These are phyloP conservation scores for Allacma fusca DNA, from an alignment of 2,888 invertebrate species.

Conservation along the genomic window DNA sequence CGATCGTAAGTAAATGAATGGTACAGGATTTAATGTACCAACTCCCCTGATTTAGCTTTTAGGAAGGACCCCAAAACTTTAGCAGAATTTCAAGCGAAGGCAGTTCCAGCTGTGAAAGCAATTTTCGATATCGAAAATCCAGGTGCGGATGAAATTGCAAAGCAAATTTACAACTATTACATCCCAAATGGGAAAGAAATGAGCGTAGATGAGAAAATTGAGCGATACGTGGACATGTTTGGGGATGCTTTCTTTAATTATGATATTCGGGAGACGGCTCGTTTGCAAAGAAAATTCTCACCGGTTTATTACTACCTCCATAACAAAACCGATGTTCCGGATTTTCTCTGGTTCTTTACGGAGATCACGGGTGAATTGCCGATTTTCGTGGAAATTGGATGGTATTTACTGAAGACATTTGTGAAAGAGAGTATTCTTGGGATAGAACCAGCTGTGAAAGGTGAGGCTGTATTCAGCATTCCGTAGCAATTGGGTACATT, in stretches of 20 bases:
- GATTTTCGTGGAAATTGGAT: background rate
- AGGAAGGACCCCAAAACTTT: background rate
- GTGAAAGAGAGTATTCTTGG: background rate
- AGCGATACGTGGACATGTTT: background rate
- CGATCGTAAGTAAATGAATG: no score
- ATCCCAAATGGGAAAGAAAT: background rate
- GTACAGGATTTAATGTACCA: no score
- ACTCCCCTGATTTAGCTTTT: no score
- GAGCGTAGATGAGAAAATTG: background rate
- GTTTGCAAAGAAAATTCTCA: constrained; percentile 6
- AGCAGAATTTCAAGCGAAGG: background rate
- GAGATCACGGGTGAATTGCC: background rate
- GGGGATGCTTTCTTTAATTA: constrained; percentile 11
- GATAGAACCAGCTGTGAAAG: background rate
- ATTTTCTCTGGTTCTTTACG: background rate
- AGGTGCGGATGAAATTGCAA: background rate
- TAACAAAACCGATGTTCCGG: constrained; percentile 12
- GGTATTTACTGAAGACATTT: background rate
- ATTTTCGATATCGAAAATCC: background rate
- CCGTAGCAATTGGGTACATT: no score
- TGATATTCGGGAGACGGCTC: constrained; percentile 3
- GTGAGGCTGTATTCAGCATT: background rate
- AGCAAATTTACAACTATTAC: constrained; percentile 1
- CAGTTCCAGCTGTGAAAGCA: background rate
- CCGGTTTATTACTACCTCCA: constrained; percentile 19